These are phyloP conservation scores for Platycercus adscitus DNA, from an alignment of 2,113 vertebrate species.

Conservation along the genomic window DNA sequence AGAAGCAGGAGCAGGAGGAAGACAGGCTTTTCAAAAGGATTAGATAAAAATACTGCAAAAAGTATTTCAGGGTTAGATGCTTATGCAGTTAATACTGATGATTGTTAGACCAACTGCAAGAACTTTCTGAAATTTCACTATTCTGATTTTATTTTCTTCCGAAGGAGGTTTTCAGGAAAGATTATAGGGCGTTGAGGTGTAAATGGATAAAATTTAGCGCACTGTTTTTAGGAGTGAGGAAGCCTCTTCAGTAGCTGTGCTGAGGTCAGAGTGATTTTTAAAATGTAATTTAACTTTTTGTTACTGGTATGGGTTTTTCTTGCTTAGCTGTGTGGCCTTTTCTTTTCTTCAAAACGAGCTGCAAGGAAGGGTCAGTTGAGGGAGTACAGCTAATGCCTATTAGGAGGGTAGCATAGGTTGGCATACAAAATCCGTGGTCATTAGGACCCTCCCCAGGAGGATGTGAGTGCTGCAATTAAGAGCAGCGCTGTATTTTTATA, in stretches of 20 bases:
- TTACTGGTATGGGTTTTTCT: not conserved
- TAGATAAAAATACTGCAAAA: not conserved
- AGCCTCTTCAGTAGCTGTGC: not conserved
- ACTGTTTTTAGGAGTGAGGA: not conserved
- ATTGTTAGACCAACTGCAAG: not conserved
- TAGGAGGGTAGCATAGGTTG: not conserved
- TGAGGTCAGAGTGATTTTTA: not conserved
- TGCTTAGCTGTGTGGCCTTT: not conserved
- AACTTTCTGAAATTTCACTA: not conserved
- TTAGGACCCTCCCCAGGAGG: not conserved
- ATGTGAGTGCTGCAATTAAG: not conserved
- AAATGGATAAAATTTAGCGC: not conserved
- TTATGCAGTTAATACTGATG: not conserved
- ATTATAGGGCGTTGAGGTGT: not conserved
- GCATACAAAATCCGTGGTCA: not conserved
- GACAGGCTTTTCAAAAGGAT: not conserved
- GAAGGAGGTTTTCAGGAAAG: not conserved
- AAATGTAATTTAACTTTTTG: not conserved
- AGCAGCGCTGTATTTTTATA: not conserved
- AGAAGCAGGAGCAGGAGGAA: not conserved
- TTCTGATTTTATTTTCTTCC: not conserved
- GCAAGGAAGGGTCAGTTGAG: not conserved
- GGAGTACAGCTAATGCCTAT: not conserved
- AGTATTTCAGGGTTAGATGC: not conserved
- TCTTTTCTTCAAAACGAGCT: not conserved